Base-by-base conservation (phyloP, 2,797 vertebrate species). In the Hyperoplus lanceolatus region DNA sequence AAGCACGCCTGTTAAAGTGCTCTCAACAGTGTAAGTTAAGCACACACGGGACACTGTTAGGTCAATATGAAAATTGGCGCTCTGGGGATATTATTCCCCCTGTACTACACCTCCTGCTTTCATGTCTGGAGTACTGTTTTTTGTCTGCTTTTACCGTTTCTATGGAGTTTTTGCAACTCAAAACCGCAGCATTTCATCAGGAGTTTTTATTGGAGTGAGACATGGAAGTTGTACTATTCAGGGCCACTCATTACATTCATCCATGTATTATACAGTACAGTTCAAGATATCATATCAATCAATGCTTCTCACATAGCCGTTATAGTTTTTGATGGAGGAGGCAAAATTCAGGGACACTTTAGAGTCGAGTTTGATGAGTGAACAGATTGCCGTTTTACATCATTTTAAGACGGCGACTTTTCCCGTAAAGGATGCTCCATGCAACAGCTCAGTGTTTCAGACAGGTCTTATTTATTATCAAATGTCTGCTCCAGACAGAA, bases 21-120 rank as follows among this genome's bases (percentile, higher is more conserved):
- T 86, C 80, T 79, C 61, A 61, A 63, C 78, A 79, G 81, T 63
- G 29, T 70, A 81, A 77, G 85, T 77, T 60, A 29, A 70, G 79
- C 7, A 4, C 73, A 51, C 73, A 41, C 4, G 38, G 85, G 82
- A 83, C 79, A 63, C 75, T 13, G 64, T 43, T 61, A 90, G 90
- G 90, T 90, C 89, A 90, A 85, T 82, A 69, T 86, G 88, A 90
- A 92, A 90, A 94, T 83, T 82, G 77, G 83, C 79, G 82, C 80
- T 84, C 2, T 73, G 86, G 80, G 89, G 57, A 78, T 87, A 83
- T 84, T 87, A 83, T 77, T 87, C 75, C 77, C 57, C 48, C 7
- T 68, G 74, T 54, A 57, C 66, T 21, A 55, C 71, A 77, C 65
- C 57, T 83, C 70, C 54, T 15, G 46, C 80, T 86, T 86, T 83